These are phyloP conservation scores for Nomada flava DNA, from an alignment of 2,888 invertebrate genomes.

Conservation along the genomic window DNA sequence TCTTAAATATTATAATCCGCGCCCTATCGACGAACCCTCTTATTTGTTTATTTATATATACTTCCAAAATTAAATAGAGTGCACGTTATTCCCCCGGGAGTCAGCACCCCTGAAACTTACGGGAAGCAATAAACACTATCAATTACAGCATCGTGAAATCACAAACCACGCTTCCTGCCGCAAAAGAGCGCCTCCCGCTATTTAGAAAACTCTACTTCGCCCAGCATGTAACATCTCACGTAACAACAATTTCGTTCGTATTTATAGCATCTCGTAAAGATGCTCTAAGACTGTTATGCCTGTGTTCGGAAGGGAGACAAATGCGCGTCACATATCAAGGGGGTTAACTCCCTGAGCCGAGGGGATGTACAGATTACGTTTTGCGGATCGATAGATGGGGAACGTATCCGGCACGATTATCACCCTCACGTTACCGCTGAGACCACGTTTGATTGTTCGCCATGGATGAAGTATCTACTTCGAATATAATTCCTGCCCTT, in stretches of 20 bases:
- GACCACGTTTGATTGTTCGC: constrained; percentile 29
- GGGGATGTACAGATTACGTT: constrained; percentile 77
- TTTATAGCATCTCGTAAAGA: constrained; percentile 74
- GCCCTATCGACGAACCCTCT: no score
- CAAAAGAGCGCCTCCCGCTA: neutral
- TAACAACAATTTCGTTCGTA: constrained; percentile 73
- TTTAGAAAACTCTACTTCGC: constrained; percentile 1
- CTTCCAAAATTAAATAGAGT: no score
- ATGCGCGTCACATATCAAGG: constrained; percentile 82
- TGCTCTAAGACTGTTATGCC: constrained; percentile 72
- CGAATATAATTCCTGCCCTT: neutral
- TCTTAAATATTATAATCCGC: no score
- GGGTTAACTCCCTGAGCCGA: constrained; percentile 72
- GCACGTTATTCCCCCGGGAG: no score
- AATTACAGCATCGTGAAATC: neutral
- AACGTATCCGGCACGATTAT: constrained; percentile 55
- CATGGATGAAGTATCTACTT: neutral
- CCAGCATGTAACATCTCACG: constrained; percentile 39
- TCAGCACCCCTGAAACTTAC: neutral
- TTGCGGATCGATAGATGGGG: constrained; percentile 74
- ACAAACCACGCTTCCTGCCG: neutral
- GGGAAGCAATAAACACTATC: constrained; percentile 1
- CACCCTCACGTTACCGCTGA: constrained; percentile 37
- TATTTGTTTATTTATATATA: no score
- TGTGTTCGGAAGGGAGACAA: constrained; percentile 79